Percentiles rank a stretch among this genome's conserved stretches.
Evolutionary conservation across 2,888 invertebrate species (phyloP).

Genomic region (Micropterix aruncella): DNA sequence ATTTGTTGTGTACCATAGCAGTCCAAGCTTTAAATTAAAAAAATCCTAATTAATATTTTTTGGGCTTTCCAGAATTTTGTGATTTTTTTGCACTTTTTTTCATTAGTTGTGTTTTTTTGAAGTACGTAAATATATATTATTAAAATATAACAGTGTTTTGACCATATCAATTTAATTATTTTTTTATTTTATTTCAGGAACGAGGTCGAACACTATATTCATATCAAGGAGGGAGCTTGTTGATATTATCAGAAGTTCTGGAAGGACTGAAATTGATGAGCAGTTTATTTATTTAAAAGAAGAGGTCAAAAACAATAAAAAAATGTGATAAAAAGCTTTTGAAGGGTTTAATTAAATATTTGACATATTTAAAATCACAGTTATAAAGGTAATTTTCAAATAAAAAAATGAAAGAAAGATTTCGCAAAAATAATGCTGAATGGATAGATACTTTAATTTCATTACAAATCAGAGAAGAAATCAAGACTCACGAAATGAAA

Average conservation of each 20-base stretch:
- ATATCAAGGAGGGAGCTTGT: constrained; percentile 2
- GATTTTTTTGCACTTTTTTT: too few relatives aligned
- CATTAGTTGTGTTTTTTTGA: too few relatives aligned
- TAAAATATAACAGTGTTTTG: too few relatives aligned
- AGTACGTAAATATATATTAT: too few relatives aligned
- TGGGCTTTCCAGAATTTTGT: too few relatives aligned
- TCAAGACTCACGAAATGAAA: constrained; percentile 1
- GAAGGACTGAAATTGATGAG: constrained; percentile 1
- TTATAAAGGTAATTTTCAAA: constrained; percentile 1
- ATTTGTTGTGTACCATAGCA: too few relatives aligned
- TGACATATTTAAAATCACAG: constrained; percentile 3
- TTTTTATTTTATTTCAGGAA: constrained; percentile 5
- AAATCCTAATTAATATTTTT: too few relatives aligned
- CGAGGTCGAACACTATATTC: constrained; percentile 3
- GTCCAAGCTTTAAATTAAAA: too few relatives aligned
- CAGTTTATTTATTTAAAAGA: constrained; percentile 1
- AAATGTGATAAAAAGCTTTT: constrained; percentile 1
- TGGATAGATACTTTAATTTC: constrained; percentile 2
- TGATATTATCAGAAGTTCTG: constrained; percentile 3
- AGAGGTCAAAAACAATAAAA: constrained; percentile 2
- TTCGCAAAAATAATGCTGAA: constrained; percentile 4
- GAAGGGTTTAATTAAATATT: not conserved
- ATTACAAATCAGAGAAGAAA: too few relatives aligned
- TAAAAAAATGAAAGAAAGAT: constrained; percentile 3
- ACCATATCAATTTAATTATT: too few relatives aligned